Conservation (phyloP, 2,797 vertebrate species). For the Mormyrops attenuatus region DNA sequence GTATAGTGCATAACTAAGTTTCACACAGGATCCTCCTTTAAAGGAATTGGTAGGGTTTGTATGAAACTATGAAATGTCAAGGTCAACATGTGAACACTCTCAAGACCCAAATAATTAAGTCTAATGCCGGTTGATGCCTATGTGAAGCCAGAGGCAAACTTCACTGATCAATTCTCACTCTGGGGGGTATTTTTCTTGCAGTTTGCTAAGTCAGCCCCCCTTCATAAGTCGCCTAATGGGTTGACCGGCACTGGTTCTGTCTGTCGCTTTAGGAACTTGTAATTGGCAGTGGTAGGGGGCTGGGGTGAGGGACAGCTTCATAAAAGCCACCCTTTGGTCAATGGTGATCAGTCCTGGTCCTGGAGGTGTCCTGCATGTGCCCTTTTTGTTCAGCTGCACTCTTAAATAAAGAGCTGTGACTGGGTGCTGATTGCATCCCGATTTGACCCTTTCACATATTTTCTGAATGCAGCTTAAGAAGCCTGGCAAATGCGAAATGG, state of each 20-base stretch:
- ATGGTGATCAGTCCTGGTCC: background rate
- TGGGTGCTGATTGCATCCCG: background rate
- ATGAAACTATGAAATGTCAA: background rate
- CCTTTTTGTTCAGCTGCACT: background rate
- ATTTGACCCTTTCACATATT: background rate
- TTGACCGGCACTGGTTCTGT: background rate
- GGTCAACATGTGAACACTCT: background rate
- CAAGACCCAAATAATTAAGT: background rate
- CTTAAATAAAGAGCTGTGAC: background rate
- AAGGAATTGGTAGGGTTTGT: background rate
- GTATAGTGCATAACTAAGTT: background rate
- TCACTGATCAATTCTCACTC: background rate
- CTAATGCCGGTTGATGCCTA: background rate
- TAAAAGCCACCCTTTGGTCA: background rate
- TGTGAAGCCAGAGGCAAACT: background rate
- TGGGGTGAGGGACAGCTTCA: background rate
- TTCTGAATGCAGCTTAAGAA: slow-evolving; percentile 4
- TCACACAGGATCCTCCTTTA: background rate
- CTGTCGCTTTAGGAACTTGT: background rate
- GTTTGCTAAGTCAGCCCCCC: background rate
- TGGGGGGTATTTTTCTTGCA: background rate
- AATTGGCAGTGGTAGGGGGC: background rate
- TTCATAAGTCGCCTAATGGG: background rate
- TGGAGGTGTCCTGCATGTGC: background rate
- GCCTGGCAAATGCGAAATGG: background rate